Evolutionary conservation across 2,113 vertebrate genomes (phyloP), one percentile per base, ranked within the genome.

Genomic region (Nycticryphes semicollaris): DNA sequence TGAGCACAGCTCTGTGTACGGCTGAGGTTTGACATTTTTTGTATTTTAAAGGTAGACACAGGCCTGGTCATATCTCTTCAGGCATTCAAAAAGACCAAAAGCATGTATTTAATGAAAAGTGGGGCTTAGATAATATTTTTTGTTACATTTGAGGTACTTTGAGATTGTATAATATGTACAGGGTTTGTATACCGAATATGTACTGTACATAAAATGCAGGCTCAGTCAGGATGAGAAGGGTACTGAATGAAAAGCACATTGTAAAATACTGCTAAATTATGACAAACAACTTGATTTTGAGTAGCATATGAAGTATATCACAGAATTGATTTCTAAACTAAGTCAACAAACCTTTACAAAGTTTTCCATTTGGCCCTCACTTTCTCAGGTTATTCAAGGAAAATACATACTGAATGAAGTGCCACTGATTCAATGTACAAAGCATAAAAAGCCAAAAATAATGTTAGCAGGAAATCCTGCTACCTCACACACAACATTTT

Each of bases 301-400:
- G 63, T 82, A 82, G 56, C 22, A 20, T 45, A 76, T 37, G 77
- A 94, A 82, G 35, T 68, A 64, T 79, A 79, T 72, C 31, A 35
- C 2, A 27, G 59, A 84, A 79, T 16, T 60, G 72, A 60, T 47
- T 84, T 43, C 39, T 81, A 82, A 95, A 93, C 39, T 47, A 76
- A 78, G 92, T 84, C 73, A 89, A 56, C 35, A 95, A 57, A 64
- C 33, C 51, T 76, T 84, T 87, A 47, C 68, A 94, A 68, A 43
- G 4, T 82, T 93, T 94, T 79, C 48, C 68, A 72, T 75, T 91
- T 69, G 35, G 21, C 33, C 28, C 10, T 63, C 64, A 54, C 31
- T 67, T 90, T 91, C 66, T 93, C 62, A 82, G 24, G 53, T 95
- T 89, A 84, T 91, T 91, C 56, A 93, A 91, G 76, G 53, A 87